Conservation (phyloP, 2,113 vertebrate species). For the Rattus rattus region DNA sequence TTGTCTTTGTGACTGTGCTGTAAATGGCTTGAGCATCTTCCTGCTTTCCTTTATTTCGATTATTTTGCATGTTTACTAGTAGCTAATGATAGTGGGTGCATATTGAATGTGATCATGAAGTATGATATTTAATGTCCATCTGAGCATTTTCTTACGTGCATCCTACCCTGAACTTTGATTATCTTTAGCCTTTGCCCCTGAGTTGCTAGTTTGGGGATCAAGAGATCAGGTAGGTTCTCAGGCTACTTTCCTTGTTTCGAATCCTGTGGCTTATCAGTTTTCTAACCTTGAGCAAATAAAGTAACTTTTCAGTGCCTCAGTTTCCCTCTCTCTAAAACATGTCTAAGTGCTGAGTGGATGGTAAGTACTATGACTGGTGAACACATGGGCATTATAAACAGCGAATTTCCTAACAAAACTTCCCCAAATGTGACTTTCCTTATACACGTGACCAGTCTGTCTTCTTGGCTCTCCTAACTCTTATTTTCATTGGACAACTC, state of each 20-base stretch:
- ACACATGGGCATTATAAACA: not conserved
- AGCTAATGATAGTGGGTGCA: not conserved
- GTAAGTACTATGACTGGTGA: not conserved
- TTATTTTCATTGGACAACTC: not conserved
- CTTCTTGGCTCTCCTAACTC: not conserved
- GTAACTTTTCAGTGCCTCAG: not conserved
- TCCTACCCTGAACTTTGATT: not conserved
- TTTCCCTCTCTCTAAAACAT: not conserved
- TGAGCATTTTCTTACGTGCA: not conserved
- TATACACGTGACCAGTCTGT: not conserved
- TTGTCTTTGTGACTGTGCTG: not conserved
- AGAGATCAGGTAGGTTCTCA: not conserved
- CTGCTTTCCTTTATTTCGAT: not conserved
- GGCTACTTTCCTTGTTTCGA: not conserved
- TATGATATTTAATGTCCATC: not conserved
- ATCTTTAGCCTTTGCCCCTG: not conserved
- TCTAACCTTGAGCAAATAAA: not conserved
- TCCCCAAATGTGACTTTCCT: not conserved
- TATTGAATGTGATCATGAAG: not conserved
- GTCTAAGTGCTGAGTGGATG: not conserved
- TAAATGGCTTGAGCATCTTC: not conserved
- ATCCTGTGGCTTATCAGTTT: not conserved
- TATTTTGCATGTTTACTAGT: slow-evolving; percentile 12
- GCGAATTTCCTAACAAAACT: not conserved
- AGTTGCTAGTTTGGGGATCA: not conserved